phyloP scores from a whole-genome alignment of 2,797 vertebrate genomes.

The Dromococcyx pavoninus region DNA sequence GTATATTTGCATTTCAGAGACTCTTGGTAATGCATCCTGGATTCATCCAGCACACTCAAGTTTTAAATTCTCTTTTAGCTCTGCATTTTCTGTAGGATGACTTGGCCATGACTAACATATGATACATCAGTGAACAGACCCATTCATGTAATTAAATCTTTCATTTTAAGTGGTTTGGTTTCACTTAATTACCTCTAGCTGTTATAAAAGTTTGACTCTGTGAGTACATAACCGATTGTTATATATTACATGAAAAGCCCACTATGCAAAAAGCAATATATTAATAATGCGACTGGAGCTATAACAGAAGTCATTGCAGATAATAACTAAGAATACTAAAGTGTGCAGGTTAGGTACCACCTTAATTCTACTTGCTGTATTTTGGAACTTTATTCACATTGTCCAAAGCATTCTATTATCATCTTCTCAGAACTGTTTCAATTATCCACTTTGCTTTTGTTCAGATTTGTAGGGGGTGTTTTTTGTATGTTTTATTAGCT shows the following conservation, averaged over 20 bases:
- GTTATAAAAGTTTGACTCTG: not conserved
- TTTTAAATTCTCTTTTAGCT: not conserved
- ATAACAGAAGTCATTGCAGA: not conserved
- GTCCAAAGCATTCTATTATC: not conserved
- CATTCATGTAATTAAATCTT: not conserved
- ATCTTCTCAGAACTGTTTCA: not conserved
- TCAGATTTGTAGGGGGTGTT: not conserved
- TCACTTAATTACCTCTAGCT: not conserved
- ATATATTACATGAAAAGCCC: not conserved
- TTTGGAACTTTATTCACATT: not conserved
- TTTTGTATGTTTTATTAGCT: not conserved
- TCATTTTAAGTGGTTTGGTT: not conserved
- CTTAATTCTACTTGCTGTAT: not conserved
- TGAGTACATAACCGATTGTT: not conserved
- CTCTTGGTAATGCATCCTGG: not conserved
- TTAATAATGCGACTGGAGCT: not conserved
- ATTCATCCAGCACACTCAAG: not conserved
- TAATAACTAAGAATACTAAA: not conserved
- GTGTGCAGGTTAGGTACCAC: not conserved
- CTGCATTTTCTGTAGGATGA: not conserved
- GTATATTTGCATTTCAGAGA: not conserved
- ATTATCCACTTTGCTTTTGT: not conserved
- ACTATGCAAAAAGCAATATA: not conserved
- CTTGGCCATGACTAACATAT: not conserved
- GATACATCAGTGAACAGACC: not conserved